Evolutionary conservation across 2,888 invertebrate genomes (phyloP).

Genomic region (Litoditis marina): DNA sequence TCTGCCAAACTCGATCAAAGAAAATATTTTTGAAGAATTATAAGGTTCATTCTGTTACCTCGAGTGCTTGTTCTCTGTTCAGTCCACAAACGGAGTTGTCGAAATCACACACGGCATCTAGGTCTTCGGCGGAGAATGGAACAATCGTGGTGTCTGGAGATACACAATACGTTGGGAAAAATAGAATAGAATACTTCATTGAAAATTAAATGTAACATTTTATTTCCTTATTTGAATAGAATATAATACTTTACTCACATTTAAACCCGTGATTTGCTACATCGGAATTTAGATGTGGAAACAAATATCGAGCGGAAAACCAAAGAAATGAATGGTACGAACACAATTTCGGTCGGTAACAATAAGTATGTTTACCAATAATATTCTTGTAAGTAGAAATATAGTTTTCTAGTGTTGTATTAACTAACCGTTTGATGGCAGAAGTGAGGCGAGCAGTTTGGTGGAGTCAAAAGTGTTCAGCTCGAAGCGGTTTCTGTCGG

Average conservation of each 20-base stretch:
- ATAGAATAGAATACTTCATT: no score
- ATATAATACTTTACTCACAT: no score
- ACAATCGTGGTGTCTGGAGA: conserved; percentile 34
- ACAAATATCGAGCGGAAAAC: no score
- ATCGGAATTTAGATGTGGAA: no score
- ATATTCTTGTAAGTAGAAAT: background rate
- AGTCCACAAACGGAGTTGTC: conserved; percentile 50
- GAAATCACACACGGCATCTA: conserved; percentile 46
- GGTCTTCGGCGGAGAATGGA: conserved; percentile 30
- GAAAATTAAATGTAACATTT: no score
- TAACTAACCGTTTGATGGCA: conserved; percentile 17
- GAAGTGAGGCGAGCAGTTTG: conserved; percentile 25
- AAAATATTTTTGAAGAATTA: conserved; percentile 1
- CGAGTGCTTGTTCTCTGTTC: conserved; percentile 30
- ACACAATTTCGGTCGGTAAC: background rate
- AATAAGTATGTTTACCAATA: no score
- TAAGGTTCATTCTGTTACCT: background rate
- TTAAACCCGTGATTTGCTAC: no score
- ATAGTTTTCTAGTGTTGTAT: no score
- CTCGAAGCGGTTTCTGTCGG: conserved; percentile 49
- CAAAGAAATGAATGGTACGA: background rate
- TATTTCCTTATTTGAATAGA: no score
- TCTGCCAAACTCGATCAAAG: no score
- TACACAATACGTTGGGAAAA: no score
- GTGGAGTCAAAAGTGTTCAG: conserved; percentile 44